phyloP scores from a whole-genome alignment of 2,113 vertebrate genomes.

The Phylloscopus whistleri region DNA sequence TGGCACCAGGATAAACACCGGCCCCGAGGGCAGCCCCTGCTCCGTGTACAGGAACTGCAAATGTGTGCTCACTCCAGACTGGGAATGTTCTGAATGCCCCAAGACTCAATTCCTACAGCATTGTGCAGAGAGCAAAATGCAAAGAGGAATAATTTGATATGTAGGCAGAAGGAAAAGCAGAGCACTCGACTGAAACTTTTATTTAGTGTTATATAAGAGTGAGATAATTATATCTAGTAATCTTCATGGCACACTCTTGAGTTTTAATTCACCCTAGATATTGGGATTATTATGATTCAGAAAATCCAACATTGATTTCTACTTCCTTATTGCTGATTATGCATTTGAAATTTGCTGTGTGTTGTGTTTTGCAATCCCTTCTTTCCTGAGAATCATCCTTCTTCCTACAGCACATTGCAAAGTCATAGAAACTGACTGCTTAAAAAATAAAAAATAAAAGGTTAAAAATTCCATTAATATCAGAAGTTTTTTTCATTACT shows the following conservation, averaged over 20 bases:
- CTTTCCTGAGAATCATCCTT: not conserved
- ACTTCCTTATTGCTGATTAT: not conserved
- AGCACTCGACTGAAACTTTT: not conserved
- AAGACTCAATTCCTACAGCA: not conserved
- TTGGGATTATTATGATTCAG: not conserved
- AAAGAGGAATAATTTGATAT: not conserved
- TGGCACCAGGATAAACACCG: not conserved
- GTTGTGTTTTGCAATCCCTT: not conserved
- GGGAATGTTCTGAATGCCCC: not conserved
- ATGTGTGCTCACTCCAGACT: not conserved
- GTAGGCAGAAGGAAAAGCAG: conserved; percentile 13
- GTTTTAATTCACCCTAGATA: conserved; percentile 1
- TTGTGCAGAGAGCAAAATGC: not conserved
- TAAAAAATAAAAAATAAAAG: not conserved
- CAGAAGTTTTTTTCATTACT: not conserved
- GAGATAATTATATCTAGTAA: conserved; percentile 40
- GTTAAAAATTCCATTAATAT: not conserved
- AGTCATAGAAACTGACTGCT: not conserved
- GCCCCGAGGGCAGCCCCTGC: not conserved
- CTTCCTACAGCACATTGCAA: not conserved
- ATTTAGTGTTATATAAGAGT: conserved; percentile 23
- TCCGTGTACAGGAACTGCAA: not conserved
- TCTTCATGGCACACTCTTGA: not conserved
- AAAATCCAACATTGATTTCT: not conserved
- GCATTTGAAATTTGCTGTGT: not conserved